Evolutionary conservation across 1,140 invertebrate genomes (phyloP), one percentile per base, ranked within the genome.

Genomic region (Augochlora pura): DNA sequence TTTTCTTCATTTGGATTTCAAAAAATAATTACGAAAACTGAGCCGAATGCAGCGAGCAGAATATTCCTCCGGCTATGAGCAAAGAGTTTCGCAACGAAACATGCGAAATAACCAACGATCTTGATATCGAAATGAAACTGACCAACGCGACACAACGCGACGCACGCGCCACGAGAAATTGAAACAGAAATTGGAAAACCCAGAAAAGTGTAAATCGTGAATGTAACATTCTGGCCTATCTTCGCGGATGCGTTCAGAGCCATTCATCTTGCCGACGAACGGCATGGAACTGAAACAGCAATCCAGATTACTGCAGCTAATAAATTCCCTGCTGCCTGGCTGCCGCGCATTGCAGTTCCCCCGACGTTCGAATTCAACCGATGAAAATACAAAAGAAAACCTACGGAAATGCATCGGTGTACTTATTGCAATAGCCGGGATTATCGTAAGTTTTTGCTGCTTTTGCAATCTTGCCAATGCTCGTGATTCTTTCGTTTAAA

Each of bases 281-380:
- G 25, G 54, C 64, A 62, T 68, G 72, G 65, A 54, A 80, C 72
- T 63, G 64, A 68, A 76, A 54, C 78, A 66, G 62, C 77, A 74
- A 65, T 79, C 52, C 70, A 79, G 62, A 73, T 60, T 79, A 73
- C 77, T 46, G 54, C 46, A 54, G 57, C 60, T 57, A 77, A 81
- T 69, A 81, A 64, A 77, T 81, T 60, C 32, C 16, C 42, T 38
- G 46, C 49, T 38, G 46, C 49, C 49, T 46, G 25, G 21, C 63
- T 27, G 72, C 38, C 8, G 49, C 68, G n/a, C 46, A 12, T 32
- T 72, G 64, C 52, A 3, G 18, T 63, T 3, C 23, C 23, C n/a
- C 57, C 4, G 25, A n/a, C 54, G 32, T 18, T 76, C 14, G 64
- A 42, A 67, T 68, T 75, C 39, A 23, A 16, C 52, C 38, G 54